Evolutionary conservation across 2,797 vertebrate genomes (phyloP).

Genomic region (Rhinoraja longicauda): DNA sequence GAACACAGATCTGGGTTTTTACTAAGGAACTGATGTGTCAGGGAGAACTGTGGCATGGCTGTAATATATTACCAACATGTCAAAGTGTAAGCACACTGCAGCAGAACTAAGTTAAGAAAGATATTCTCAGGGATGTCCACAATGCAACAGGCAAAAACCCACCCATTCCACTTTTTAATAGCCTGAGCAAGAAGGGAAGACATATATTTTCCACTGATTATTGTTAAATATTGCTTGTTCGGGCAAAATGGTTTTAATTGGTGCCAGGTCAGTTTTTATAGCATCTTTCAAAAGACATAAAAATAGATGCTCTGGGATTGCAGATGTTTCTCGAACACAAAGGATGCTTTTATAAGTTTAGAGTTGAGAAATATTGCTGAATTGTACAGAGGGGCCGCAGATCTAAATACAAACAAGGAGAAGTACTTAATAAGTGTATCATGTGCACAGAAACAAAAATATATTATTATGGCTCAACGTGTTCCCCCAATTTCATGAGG

Average conservation of each 20-base stretch:
- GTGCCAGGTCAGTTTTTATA: not conserved
- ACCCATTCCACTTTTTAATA: not conserved
- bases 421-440: not conserved
- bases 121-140: not conserved
- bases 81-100: not conserved
- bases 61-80: not conserved
- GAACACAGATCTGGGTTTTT: slow-evolving; percentile 7
- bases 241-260: not conserved
- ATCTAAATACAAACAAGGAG: not conserved
- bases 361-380: not conserved
- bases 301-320: slow-evolving; percentile 2
- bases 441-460: not conserved
- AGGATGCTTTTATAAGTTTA: not conserved
- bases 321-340: not conserved
- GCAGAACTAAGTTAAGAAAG: not conserved
- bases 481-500: not conserved
- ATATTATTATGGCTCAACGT: not conserved
- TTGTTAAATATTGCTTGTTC: not conserved
- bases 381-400: not conserved
- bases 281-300: not conserved
- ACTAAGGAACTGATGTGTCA: slow-evolving; percentile 9
- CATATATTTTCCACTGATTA: not conserved
- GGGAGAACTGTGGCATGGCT: not conserved
- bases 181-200: not conserved
- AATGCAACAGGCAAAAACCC: not conserved